Evolutionary conservation across 2,797 vertebrate species (phyloP).

Genomic region (Hirundo rustica): DNA sequence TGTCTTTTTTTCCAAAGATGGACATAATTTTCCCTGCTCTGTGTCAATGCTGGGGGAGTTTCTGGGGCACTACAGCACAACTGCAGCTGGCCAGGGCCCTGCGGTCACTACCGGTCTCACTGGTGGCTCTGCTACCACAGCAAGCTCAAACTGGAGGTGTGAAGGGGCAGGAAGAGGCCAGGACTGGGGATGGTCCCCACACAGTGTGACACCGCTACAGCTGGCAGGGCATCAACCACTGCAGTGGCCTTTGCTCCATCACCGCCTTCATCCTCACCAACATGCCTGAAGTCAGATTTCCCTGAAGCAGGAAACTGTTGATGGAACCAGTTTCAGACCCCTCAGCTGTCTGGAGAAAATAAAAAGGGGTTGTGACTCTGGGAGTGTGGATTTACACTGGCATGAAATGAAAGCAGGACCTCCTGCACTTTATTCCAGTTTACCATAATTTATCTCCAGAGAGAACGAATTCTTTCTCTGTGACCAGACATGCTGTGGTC

Average conservation of each 20-base stretch:
- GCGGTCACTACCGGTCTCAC: neutral
- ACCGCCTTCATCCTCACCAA: rapidly evolving
- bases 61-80: neutral
- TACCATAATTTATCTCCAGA: neutral
- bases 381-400: neutral
- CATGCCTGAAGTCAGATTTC: neutral
- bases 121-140: neutral
- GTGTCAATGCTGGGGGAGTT: neutral
- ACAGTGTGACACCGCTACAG: neutral
- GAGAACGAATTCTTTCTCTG: neutral
- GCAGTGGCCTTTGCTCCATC: neutral
- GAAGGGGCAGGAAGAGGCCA: neutral
- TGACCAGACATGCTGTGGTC: neutral
- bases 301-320: neutral
- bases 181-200: neutral
- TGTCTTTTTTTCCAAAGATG: neutral
- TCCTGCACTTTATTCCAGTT: neutral
- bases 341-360: neutral
- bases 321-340: neutral
- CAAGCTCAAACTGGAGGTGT: neutral
- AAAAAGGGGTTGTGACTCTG: neutral
- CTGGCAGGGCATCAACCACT: neutral
- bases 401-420: neutral
- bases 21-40: neutral
- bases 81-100: neutral